Evolutionary conservation across 2,797 vertebrate genomes (phyloP), one percentile per base, ranked within the genome.

Genomic region (Rhyacichthys aspro): DNA sequence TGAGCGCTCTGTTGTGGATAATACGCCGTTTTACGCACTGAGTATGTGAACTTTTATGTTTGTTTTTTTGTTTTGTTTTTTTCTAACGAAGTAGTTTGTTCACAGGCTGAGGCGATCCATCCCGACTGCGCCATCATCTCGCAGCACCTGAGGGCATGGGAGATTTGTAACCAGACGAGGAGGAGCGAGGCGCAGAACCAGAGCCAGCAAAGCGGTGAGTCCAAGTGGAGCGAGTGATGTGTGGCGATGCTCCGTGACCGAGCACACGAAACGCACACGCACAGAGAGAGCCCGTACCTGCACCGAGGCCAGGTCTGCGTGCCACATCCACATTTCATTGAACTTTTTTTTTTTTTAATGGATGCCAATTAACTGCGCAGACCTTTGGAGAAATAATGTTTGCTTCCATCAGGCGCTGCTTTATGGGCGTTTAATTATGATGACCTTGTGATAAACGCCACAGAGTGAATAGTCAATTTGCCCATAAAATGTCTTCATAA

Each of bases 101-200:
- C 58, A 32, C 70, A 93, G 92, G 86, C 74, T 18, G 77, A 79
- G 32, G 83, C 84, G 0, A 93, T 93, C 41, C 92, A 93, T 65
- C 88, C 91, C 2, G 92, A 92, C 75, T 93, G 92, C 66, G 90
- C 86, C 72, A 91, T 93, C 60, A 85, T 93, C 55, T 78, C 84
- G 1, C 87, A 89, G 71, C 88, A 91, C 74, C 88, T 84, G 70
- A 86, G 77, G 81, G 88, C 89, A 58, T 84, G 66, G 43, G 86
- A 92, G 73, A 38, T 79, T 7, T 93, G 92, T 50, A 74, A 71
- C 54, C 84, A 85, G 82, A 88, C 63, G 43, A 86, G 81, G 56
- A 82, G 47, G 81, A 89, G 78, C 43, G 91, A 93, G 56, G 75
- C 66, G 45, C 85, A 74, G 8, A 92, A 90, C 82, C 79, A 67